phyloP scores from a whole-genome alignment of 1,140 invertebrate species.

The Lineus longissimus region DNA sequence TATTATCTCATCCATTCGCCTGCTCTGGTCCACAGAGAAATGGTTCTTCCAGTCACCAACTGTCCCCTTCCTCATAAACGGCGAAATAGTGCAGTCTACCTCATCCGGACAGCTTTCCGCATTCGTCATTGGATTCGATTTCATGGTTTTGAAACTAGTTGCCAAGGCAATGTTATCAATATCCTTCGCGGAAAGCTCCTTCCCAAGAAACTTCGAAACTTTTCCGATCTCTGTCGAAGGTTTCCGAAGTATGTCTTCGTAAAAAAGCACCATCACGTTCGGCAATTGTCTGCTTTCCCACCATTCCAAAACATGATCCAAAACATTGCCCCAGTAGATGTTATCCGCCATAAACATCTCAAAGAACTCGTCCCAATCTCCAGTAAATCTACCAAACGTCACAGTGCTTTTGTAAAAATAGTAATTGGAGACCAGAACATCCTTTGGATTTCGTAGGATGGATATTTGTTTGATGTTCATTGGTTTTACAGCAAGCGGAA shows the following conservation, averaged over 20 bases:
- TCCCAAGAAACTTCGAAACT: constrained; percentile 55
- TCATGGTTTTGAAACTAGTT: constrained; percentile 62
- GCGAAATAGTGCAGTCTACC: no score
- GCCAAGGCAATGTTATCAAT: constrained; percentile 45
- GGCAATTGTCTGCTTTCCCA: constrained; percentile 70
- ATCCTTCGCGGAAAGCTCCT: constrained; percentile 35
- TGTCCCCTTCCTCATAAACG: no score
- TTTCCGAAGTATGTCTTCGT: constrained; percentile 64
- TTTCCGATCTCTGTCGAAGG: constrained; percentile 27
- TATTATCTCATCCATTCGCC: no score
- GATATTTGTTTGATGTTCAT: no score
- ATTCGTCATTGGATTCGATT: constrained; percentile 56
- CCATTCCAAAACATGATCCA: constrained; percentile 43
- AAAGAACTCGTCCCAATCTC: constrained; percentile 44
- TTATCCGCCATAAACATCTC: constrained; percentile 45
- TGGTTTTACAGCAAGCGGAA: no score
- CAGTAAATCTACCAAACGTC: constrained; percentile 53
- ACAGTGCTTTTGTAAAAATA: constrained; percentile 71
- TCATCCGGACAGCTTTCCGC: no score
- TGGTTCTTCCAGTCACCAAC: no score
- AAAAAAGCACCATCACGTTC: constrained; percentile 76
- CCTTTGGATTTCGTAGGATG: constrained; percentile 71
- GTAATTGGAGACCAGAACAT: constrained; percentile 79
- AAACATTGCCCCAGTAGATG: constrained; percentile 33
- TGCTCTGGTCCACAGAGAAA: no score